phyloP scores from a whole-genome alignment of 2,797 vertebrate species.

The Denticeps clupeoides region DNA sequence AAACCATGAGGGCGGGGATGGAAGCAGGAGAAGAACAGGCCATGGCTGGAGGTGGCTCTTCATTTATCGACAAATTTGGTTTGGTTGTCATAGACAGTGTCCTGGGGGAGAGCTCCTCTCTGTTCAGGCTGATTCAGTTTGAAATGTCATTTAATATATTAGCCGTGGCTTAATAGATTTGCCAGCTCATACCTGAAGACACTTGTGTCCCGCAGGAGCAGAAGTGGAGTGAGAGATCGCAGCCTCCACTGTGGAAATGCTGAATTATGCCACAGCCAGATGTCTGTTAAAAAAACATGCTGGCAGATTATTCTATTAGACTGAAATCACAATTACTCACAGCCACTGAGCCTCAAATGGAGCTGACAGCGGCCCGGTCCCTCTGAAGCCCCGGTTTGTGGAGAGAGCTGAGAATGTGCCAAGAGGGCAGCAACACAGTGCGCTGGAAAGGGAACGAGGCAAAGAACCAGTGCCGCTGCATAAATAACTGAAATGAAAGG shows the following conservation, averaged over 20 bases:
- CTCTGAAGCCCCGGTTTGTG: too few relatives aligned
- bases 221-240: constrained; percentile 11
- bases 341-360: too few relatives aligned
- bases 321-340: background rate
- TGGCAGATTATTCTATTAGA: background rate
- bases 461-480: too few relatives aligned
- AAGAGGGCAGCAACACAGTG: too few relatives aligned
- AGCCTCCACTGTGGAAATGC: constrained; percentile 6
- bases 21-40: constrained; percentile 6
- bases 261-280: constrained; percentile 33
- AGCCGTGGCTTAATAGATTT: constrained; percentile 39
- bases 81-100: constrained; percentile 7
- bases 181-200: constrained; percentile 42
- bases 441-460: too few relatives aligned
- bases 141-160: constrained; percentile 49
- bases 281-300: background rate
- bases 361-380: too few relatives aligned
- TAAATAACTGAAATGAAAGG: too few relatives aligned
- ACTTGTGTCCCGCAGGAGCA: background rate
- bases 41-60: constrained; percentile 1
- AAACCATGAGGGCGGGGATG: constrained; percentile 13
- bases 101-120: background rate
- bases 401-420: too few relatives aligned
- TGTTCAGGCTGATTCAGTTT: constrained; percentile 34
- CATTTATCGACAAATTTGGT: constrained; percentile 5